Evolutionary conservation across 2,888 invertebrate species (phyloP), one percentile per base, ranked within the genome.

Genomic region (Blastobasis adustella): DNA sequence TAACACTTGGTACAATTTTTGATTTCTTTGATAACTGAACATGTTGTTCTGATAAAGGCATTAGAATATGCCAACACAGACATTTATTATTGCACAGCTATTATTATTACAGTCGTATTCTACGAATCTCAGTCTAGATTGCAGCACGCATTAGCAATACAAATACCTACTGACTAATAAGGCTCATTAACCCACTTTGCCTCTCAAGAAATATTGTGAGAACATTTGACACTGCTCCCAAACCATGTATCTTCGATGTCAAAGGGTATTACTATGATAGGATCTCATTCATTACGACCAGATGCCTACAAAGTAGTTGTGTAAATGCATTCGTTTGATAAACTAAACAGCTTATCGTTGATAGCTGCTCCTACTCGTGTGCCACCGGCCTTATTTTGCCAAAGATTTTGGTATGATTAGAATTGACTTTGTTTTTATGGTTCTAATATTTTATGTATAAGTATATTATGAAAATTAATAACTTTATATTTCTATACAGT

Each of bases 221-320:
- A 69, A 62, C 60, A 61, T 63, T 62, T 64, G 65, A 65, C 65
- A 66, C 59, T 55, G 56, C 37, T 7, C 37, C 5, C 42, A 37
- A 10, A 44, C n/a, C 23, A 47, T 47, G 54, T 51, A 52, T 52
- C 23, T 23, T 51, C 50, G 57, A 54, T 49, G 57, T 60, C 55
- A 65, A 66, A 66, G 62, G 58, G 54, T 56, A 54, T 59, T 61
- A 54, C 59, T 65, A 67, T 68, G 67, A 67, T 72, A 73, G 69
- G 69, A 42, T 51, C 51, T 51, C 69, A 73, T 79, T 80, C 75
- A 80, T 79, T 69, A 66, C 67, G 73, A 77, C 69, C 86, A 86
- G 81, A 86, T 84, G 85, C 70, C 67, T 68, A 63, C 59, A 63
- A 63, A 57, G 64, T 61, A 65, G 55, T 47, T 40, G 54, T 60